Base-by-base conservation (phyloP, 2,797 vertebrate genomes). In the Emys orbicularis region DNA sequence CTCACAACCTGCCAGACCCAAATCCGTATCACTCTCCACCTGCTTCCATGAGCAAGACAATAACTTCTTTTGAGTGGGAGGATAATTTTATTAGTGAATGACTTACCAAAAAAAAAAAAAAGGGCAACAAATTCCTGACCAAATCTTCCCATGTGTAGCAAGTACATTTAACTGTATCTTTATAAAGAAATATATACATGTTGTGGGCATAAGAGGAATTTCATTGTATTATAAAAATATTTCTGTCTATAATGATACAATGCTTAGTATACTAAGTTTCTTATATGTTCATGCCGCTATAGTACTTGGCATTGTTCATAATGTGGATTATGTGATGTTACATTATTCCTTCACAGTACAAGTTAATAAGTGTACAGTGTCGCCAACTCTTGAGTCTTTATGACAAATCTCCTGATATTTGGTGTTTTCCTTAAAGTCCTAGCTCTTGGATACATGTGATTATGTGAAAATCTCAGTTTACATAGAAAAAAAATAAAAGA, bases 401-500 rank as follows among this genome's bases (percentile, higher is more conserved):
- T 44, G 21, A 27, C 72, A 41, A 72, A 19, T 11, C 3, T 41
- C 41, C 11, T 44, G 72, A 25, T 74, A 44, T 44, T 74, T 44
- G 72, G 21, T 44, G 23, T 44, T 74, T 74, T 23, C 72, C 10
- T 25, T 44, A 44, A 41, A 74, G 16, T 44, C 12, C 6, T 74
- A 25, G 21, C 5, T 25, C 21, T 25, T 74, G 41, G 37, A 44
- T 50, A 52, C 56, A n/a, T 31, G 54, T 81, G 31, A 57, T 4
- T 13, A 31, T 85, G 41, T 5, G 1, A 0, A n/a, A 34, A 34
- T 44, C 37, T 25, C 16, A 52, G 50, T 52, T 77, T 56, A 37
- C 4, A 4, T 3, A 5, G 23, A 18, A 1, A 7, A 1, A 2
- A 11, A n/a, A 0, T 4, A 79, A 13, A 19, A 10, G 8, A 68